phyloP scores from a whole-genome alignment of 2,888 invertebrate species.

The Ypsolopha sequella region DNA sequence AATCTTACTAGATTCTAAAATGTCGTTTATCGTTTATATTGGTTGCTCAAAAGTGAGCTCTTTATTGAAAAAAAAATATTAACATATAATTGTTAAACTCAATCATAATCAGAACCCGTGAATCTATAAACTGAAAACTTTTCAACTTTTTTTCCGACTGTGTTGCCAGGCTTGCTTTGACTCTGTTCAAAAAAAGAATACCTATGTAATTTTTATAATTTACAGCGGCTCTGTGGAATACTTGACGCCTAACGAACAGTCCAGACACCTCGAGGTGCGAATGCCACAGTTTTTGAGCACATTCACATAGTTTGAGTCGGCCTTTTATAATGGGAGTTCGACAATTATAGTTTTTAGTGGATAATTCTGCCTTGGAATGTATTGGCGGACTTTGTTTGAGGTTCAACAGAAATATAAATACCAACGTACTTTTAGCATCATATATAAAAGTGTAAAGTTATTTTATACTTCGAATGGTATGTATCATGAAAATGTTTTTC shows the following conservation, averaged over 20 bases:
- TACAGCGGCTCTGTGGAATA: slow-evolving; percentile 3
- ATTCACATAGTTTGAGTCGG: slow-evolving; percentile 24
- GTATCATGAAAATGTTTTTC: too few species aligned
- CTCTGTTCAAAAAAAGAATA: slow-evolving; percentile 31
- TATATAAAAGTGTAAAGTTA: too few species aligned
- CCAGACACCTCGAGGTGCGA: slow-evolving; percentile 35
- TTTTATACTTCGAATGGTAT: too few species aligned
- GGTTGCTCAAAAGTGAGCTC: too few species aligned
- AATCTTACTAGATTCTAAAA: too few species aligned
- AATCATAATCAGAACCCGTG: neutral
- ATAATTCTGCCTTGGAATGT: slow-evolving; percentile 7
- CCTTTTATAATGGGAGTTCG: slow-evolving; percentile 20
- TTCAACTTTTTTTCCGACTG: slow-evolving; percentile 4
- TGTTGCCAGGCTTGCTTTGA: slow-evolving; percentile 7
- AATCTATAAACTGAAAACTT: too few species aligned
- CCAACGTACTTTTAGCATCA: too few species aligned
- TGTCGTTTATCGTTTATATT: too few species aligned
- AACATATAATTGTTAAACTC: too few species aligned
- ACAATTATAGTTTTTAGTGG: slow-evolving; percentile 30
- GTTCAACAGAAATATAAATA: too few species aligned
- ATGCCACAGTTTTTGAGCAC: slow-evolving; percentile 29
- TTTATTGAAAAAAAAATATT: too few species aligned
- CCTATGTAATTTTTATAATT: slow-evolving; percentile 24
- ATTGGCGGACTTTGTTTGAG: neutral
- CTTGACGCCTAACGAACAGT: slow-evolving; percentile 34